phyloP scores from a whole-genome alignment of 2,888 invertebrate genomes.

The Lumbricus terrestris region DNA sequence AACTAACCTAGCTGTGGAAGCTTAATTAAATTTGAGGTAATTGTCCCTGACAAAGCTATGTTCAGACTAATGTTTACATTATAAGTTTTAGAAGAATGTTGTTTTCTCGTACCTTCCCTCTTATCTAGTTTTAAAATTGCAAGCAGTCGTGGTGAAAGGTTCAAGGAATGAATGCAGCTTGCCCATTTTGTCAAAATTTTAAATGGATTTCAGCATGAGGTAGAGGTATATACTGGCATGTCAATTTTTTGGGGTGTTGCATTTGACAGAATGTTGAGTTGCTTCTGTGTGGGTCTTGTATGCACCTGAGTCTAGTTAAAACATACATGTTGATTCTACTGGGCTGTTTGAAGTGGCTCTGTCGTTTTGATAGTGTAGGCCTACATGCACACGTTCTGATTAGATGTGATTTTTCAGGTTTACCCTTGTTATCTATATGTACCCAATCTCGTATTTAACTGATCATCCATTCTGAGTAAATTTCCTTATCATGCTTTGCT shows the following conservation, averaged over 20 bases:
- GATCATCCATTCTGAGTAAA: not conserved
- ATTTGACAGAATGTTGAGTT: not conserved
- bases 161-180: too few species aligned
- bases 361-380: not conserved
- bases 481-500: not conserved
- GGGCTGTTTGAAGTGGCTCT: not conserved
- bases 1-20: not conserved
- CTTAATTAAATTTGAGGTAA: too few species aligned
- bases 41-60: not conserved
- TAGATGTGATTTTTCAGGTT: not conserved
- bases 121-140: not conserved
- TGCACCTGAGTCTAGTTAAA: not conserved
- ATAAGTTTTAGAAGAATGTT: not conserved
- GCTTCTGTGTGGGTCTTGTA: not conserved
- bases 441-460: not conserved
- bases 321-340: not conserved
- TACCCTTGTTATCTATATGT: not conserved
- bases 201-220: too few species aligned
- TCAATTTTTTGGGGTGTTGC: too few species aligned
- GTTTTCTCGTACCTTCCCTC: not conserved
- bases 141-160: not conserved
- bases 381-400: not conserved
- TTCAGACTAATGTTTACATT: not conserved
- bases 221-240: too few species aligned
- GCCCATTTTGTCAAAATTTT: too few species aligned